Percentiles rank a stretch among this genome's conserved stretches.
Conservation (phyloP, 2,113 vertebrate species). For the Setophaga coronata region DNA sequence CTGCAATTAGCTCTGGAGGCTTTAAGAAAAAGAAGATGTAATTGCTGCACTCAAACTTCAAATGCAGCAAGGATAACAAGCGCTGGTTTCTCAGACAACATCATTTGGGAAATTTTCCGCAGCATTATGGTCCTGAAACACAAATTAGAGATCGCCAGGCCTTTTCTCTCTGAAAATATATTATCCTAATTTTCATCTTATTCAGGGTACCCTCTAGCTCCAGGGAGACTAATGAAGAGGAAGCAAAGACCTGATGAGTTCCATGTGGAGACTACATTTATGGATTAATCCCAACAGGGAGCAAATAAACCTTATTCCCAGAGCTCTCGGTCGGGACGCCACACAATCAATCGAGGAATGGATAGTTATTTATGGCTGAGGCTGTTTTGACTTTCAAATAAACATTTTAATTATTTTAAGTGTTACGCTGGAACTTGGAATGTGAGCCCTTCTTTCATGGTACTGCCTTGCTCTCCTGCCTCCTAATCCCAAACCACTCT, state of each 20-base stretch:
- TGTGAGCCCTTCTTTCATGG: not conserved
- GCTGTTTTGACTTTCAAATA: slow-evolving; percentile 67
- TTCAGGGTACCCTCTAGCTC: slow-evolving; percentile 50
- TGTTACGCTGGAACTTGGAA: slow-evolving; percentile 35
- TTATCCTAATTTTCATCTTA: slow-evolving; percentile 64
- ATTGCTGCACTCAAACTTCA: not conserved
- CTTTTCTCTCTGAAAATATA: slow-evolving; percentile 55
- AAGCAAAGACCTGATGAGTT: slow-evolving; percentile 66
- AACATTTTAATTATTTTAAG: slow-evolving; percentile 73
- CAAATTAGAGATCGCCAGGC: not conserved
- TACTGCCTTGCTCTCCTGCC: not conserved
- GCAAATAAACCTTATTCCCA: slow-evolving; percentile 68
- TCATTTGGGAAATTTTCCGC: not conserved
- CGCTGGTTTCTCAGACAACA: slow-evolving; percentile 7
- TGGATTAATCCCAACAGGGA: slow-evolving; percentile 76
- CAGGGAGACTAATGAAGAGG: slow-evolving; percentile 66
- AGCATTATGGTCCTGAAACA: slow-evolving; percentile 20
- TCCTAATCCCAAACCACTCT: slow-evolving; percentile 19
- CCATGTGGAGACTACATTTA: slow-evolving; percentile 69
- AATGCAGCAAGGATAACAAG: not conserved
- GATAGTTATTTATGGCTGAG: slow-evolving; percentile 57
- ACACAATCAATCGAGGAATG: slow-evolving; percentile 40
- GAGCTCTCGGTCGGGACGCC: not conserved
- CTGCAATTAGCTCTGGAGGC: not conserved
- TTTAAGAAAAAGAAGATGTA: slow-evolving; percentile 9